Evolutionary conservation across 2,888 invertebrate genomes (phyloP).

Genomic region (Cyclophora albipunctata): DNA sequence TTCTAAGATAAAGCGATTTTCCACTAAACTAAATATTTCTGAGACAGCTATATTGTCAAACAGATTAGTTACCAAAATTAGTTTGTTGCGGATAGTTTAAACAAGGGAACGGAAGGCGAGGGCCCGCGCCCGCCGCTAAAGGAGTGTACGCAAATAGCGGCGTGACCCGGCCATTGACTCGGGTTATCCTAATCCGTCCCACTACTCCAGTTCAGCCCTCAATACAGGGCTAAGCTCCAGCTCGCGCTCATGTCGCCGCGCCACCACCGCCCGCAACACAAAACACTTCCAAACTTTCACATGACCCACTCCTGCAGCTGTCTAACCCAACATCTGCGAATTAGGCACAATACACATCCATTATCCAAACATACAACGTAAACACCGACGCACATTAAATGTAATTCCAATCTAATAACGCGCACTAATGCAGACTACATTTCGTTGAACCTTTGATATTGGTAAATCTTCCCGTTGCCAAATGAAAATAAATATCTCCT

Average conservation of each 20-base stretch:
- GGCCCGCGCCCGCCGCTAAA: conserved; percentile 35
- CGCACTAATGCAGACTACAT: conserved; percentile 22
- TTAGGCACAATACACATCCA: conserved; percentile 6
- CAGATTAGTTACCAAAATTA: conserved; percentile 62
- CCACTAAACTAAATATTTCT: conserved; percentile 16
- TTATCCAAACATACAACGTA: conserved; percentile 10
- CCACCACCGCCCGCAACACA: conserved; percentile 20
- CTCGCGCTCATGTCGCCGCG: conserved; percentile 23
- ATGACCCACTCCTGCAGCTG: conserved; percentile 47
- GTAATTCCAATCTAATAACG: conserved; percentile 18
- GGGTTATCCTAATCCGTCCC: conserved; percentile 73
- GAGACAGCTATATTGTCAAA: conserved; percentile 39
- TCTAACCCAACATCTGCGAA: conserved; percentile 26
- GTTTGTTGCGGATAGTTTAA: conserved; percentile 53
- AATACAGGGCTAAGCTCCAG: conserved; percentile 29
- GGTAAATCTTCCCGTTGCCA: conserved; percentile 33
- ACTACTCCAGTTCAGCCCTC: conserved; percentile 65
- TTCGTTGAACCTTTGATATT: conserved; percentile 31
- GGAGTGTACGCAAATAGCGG: conserved; percentile 65
- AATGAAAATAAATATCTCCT: conserved; percentile 62
- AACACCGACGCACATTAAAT: conserved; percentile 7
- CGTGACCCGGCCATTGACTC: conserved; percentile 75
- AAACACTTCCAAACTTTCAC: conserved; percentile 40
- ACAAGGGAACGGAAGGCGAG: conserved; percentile 51
- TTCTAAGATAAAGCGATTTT: conserved; percentile 9